Base-by-base conservation (phyloP, 2,888 invertebrate species). In the Hymenopus coronatus region DNA sequence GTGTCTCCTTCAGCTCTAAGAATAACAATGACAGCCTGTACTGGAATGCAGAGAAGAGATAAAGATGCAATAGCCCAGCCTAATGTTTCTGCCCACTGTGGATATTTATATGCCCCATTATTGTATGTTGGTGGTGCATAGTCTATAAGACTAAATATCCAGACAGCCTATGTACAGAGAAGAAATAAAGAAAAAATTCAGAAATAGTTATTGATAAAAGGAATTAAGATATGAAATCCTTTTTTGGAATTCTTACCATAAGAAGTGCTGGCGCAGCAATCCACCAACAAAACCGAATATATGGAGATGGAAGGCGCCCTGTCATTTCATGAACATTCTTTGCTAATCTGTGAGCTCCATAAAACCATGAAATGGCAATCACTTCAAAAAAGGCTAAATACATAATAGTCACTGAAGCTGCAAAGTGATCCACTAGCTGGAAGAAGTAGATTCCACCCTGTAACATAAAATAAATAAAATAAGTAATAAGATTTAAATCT, bases 321-420 rank as follows among this genome's bases (percentile, higher is more conserved):
- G 98, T 98, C 98, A 98, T 98, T 92, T 97, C 97, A 93, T 97
- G 96, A 25, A 98, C 96, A 92, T 98, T 98, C 91, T 95, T 95
- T 12, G 97, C 96, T 90, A 98, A 93, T 91, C 97, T 94, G 89
- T 95, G 95, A 0, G 97, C 97, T 82, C 98, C 98, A 92, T 98
- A 98, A 92, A 98, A 97, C 98, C 98, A 98, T 8, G 97, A 96
- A 90, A 98, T 96, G 14, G 97, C 98, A 88, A 98, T 96, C 87
- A 98, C 96, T 94, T 98, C 98, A 92, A 98, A 98, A 93, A 98
- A 98, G 81, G 98, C 98, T 91, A 98, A 95, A 92, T 98, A 98
- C 94, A 98, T 97, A 88, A 98, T 97, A 89, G 98, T 97, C 91
- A 98, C 96, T 84, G 97, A 97, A 28, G 98, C 98, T n/a, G 98